Conservation (phyloP, 1,140 invertebrate species). For the Paraescarpia echinospica region DNA sequence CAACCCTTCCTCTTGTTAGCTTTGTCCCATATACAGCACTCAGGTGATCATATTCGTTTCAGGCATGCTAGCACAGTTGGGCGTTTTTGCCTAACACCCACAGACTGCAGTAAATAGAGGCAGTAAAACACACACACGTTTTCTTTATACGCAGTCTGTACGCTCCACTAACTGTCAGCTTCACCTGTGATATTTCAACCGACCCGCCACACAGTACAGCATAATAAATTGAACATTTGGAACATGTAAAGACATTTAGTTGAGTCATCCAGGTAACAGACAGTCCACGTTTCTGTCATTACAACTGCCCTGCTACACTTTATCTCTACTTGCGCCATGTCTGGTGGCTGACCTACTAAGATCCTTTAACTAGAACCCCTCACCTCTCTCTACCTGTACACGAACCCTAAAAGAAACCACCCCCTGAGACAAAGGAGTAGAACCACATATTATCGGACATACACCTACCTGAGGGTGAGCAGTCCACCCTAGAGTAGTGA, state of each 20-base stretch:
- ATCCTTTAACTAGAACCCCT: neutral
- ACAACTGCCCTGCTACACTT: neutral
- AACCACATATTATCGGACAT: neutral
- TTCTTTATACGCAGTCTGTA: neutral
- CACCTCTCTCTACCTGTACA: neutral
- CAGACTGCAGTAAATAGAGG: neutral
- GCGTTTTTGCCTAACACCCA: neutral
- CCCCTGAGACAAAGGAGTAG: neutral
- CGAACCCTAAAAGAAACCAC: neutral
- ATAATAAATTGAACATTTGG: neutral
- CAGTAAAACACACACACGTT: neutral
- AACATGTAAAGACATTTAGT: neutral
- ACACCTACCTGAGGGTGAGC: neutral
- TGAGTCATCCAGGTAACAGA: neutral
- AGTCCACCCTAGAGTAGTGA: neutral
- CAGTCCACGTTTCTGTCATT: neutral
- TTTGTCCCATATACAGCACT: neutral
- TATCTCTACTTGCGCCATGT: neutral
- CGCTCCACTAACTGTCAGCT: neutral
- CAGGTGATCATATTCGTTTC: neutral
- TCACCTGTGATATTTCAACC: neutral
- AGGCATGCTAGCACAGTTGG: neutral
- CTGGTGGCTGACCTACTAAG: neutral
- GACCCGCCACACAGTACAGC: neutral
- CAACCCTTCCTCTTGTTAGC: neutral